Conservation (phyloP, 2,888 invertebrate genomes). For the Silvanus unidentatus region DNA sequence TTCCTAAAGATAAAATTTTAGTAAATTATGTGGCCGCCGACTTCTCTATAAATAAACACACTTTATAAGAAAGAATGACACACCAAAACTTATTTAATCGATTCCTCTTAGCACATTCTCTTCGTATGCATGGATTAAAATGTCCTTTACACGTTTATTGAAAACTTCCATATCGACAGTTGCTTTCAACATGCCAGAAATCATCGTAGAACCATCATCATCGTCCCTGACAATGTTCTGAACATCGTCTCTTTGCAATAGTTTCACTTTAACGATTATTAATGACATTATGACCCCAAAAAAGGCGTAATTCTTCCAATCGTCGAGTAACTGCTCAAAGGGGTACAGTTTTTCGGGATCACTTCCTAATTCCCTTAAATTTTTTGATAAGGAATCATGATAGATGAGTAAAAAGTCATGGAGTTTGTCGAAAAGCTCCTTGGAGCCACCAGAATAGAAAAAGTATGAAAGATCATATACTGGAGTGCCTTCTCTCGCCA, state of each 20-base stretch:
- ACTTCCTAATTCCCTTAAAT: conserved; percentile 25
- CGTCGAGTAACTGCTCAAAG: conserved; percentile 22
- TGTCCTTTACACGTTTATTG: background rate
- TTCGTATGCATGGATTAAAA: background rate
- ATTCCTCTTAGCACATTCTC: too few species aligned
- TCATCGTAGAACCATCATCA: too few species aligned
- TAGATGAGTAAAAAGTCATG: conserved; percentile 34
- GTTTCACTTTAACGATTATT: background rate
- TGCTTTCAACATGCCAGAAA: too few species aligned
- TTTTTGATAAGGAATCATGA: conserved; percentile 29
- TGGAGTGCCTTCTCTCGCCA: conserved; percentile 21
- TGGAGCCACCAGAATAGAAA: conserved; percentile 33
- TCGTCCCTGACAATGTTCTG: too few species aligned
- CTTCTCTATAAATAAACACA: too few species aligned
- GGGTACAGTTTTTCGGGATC: conserved; percentile 32
- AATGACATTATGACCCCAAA: background rate
- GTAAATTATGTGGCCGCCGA: too few species aligned
- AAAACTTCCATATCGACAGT: background rate
- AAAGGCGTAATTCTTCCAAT: conserved; percentile 24
- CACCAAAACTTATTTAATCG: too few species aligned
- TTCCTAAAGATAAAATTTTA: too few species aligned
- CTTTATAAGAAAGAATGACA: too few species aligned
- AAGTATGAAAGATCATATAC: conserved; percentile 37
- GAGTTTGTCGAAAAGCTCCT: conserved; percentile 28
- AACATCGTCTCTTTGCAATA: background rate